Base-by-base conservation (phyloP, 2,797 vertebrate genomes). In the Esox masquinongy region DNA sequence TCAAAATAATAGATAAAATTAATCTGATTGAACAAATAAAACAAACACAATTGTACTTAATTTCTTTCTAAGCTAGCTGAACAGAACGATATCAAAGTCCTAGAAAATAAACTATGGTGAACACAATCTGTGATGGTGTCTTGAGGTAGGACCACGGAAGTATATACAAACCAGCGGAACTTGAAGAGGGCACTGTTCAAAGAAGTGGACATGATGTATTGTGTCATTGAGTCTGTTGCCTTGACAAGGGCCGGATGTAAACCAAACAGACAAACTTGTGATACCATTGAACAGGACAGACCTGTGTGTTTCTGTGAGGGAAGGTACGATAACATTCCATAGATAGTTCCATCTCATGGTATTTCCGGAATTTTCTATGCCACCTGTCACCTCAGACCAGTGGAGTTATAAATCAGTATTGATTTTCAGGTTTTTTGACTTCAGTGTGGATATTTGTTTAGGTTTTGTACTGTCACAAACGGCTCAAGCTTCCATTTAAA, bases 321-420 rank as follows among this genome's bases (percentile, higher is more conserved):
- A 43, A 50, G 74, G 64, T 79, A 31, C 68, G 68, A 63, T 63
- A 50, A 73, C 77, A 70, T 73, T 66, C 70, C 43, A 68, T 63
- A 31, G 74, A 75, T 82, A 29, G 47, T 50, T 70, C 70, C 29
- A 8, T 17, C 26, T 51, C 59, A 67, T 4, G 74, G 77, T 83
- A 87, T 31, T 29, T 77, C 19, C 80, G 56, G 77, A 81, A 87
- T 86, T 82, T 69, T 56, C 56, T 59, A 12, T 49, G 68, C 61
- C 61, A 19, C 26, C 50, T 77, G 49, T 73, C 56, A 1, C 9
- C n/a, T 26, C 50, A 53, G 31, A 49, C 51, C 70, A 43, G 26
- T 43, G 68, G 73, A 15, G 6, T 34, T 34, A 0, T 22, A 22
- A 26, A 63, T 43, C 49, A 74, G 71, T 73, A 68, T 71, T 34